Evolutionary conservation across 1,140 invertebrate species (phyloP).

Genomic region (Bemisia tabaci): DNA sequence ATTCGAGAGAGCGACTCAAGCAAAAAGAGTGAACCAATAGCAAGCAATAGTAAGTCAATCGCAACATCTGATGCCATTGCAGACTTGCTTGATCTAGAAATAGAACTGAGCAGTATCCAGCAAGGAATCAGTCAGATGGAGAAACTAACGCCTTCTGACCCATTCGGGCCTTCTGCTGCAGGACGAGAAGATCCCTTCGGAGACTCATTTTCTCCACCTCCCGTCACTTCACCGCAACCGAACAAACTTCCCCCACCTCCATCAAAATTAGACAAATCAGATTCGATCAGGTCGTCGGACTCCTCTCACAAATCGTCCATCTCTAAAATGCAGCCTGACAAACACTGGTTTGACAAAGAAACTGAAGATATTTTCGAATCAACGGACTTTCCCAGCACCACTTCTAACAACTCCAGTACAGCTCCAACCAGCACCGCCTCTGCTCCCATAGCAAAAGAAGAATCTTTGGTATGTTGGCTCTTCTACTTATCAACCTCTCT

Average conservation of each 20-base stretch:
- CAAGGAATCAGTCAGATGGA: constrained; percentile 78
- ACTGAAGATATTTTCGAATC: constrained; percentile 36
- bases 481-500: too few relatives aligned
- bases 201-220: constrained; percentile 55
- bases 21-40: neutral
- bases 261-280: constrained; percentile 18
- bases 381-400: constrained; percentile 16
- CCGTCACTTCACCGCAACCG: constrained; percentile 26
- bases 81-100: constrained; percentile 83
- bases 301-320: constrained; percentile 18
- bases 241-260: constrained; percentile 31
- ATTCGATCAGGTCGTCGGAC: constrained; percentile 15
- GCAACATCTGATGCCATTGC: constrained; percentile 36
- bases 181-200: constrained; percentile 57
- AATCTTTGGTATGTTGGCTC: neutral
- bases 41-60: neutral
- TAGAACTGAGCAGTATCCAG: constrained; percentile 78
- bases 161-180: constrained; percentile 32
- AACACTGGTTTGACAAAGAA: constrained; percentile 38
- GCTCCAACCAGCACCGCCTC: neutral
- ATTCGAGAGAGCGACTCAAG: neutral
- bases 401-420: neutral
- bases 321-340: constrained; percentile 17
- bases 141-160: constrained; percentile 61
- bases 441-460: neutral